These are phyloP conservation scores for Brachirus orientalis DNA, from an alignment of 2,113 vertebrate species.

Conservation along the genomic window DNA sequence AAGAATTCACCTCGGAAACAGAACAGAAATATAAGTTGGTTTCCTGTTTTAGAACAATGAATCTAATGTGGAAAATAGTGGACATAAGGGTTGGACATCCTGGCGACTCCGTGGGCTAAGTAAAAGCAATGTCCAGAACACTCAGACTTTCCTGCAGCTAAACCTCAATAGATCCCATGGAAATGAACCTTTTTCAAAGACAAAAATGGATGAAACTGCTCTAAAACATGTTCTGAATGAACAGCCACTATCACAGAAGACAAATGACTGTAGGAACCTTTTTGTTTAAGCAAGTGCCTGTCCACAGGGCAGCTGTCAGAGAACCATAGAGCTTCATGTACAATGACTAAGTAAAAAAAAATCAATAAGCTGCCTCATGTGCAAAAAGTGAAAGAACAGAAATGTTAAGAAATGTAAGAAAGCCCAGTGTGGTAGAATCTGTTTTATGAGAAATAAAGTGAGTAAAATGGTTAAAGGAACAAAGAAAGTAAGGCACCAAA, in stretches of 20 bases:
- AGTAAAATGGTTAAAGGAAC: neutral
- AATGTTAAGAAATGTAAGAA: slow-evolving; percentile 1
- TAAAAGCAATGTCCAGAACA: slow-evolving; percentile 3
- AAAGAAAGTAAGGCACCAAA: too few species aligned
- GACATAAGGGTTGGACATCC: slow-evolving; percentile 19
- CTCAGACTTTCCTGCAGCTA: slow-evolving; percentile 12
- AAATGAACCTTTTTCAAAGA: slow-evolving; percentile 9
- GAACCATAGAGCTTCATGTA: slow-evolving; percentile 28
- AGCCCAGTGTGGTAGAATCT: neutral
- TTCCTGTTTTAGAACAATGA: slow-evolving; percentile 32
- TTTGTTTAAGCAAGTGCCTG: slow-evolving; percentile 35
- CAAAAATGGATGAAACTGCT: slow-evolving; percentile 25
- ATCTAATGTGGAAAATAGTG: slow-evolving; percentile 51
- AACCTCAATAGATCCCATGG: slow-evolving; percentile 7
- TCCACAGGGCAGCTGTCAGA: slow-evolving; percentile 33
- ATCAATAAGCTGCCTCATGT: slow-evolving; percentile 32
- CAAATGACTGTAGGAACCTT: slow-evolving; percentile 28
- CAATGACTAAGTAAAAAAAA: slow-evolving; percentile 52
- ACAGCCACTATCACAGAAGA: slow-evolving; percentile 12
- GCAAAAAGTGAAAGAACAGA: slow-evolving; percentile 18
- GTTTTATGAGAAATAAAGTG: neutral
- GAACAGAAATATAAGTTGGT: slow-evolving; percentile 18
- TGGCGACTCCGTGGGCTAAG: slow-evolving; percentile 51
- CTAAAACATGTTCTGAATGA: slow-evolving; percentile 12
- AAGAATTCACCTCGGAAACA: slow-evolving; percentile 49